Percentiles rank a stretch among this genome's conserved stretches.
Evolutionary conservation across 2,888 invertebrate species (phyloP).

Genomic region (Temnothorax rugatulus): DNA sequence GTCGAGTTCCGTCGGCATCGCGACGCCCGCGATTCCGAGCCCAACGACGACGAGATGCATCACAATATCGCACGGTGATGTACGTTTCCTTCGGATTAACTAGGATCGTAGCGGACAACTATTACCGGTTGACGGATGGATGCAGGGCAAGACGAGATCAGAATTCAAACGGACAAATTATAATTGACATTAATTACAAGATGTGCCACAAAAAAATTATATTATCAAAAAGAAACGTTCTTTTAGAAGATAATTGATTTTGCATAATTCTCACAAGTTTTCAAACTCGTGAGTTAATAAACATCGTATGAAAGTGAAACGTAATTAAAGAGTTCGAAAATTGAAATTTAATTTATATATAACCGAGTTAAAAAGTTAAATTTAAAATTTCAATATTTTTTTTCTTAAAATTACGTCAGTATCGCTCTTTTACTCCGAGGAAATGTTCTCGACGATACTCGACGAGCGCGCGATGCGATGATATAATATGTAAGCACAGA

Average conservation of each 20-base stretch:
- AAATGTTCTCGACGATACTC: slow-evolving; percentile 31
- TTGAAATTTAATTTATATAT: neutral
- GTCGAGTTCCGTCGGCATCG: slow-evolving; percentile 45
- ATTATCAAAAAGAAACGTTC: neutral
- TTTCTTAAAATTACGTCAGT: neutral
- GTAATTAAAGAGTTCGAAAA: neutral
- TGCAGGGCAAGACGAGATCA: neutral
- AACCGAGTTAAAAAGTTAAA: neutral
- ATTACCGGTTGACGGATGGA: neutral
- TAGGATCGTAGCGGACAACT: neutral
- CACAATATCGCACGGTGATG: neutral
- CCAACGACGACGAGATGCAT: slow-evolving; percentile 22
- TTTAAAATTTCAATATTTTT: neutral
- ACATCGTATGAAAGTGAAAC: neutral
- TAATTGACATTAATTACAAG: neutral
- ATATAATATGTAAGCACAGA: slow-evolving; percentile 57
- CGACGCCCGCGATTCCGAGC: slow-evolving; percentile 36
- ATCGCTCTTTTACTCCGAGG: neutral
- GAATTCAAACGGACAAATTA: neutral
- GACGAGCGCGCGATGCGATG: neutral
- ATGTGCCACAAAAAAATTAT: neutral
- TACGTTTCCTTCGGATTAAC: slow-evolving; percentile 31
- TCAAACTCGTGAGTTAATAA: neutral
- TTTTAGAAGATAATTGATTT: neutral
- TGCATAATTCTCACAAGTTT: neutral